Evolutionary conservation across 2,797 vertebrate genomes (phyloP).

Genomic region (Eleutherodactylus coqui): DNA sequence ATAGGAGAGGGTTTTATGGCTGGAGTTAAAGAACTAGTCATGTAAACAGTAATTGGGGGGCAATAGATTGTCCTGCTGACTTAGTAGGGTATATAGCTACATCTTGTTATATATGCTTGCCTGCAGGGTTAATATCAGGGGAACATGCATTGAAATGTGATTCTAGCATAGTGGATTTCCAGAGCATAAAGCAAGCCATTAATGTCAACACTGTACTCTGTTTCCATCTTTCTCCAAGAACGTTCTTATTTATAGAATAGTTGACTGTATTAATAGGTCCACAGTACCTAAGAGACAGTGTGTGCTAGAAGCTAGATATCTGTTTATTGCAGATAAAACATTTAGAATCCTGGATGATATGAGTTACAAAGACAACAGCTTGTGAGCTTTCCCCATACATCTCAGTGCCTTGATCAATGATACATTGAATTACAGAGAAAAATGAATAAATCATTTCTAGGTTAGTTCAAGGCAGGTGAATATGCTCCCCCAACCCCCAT

Average conservation of each 20-base stretch:
- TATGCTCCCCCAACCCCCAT: background rate
- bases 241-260: constrained; percentile 58
- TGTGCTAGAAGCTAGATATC: constrained; percentile 35
- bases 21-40: background rate
- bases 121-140: constrained; percentile 26
- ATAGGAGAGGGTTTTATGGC: background rate
- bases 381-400: constrained; percentile 42
- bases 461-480: constrained; percentile 8
- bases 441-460: constrained; percentile 46
- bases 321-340: constrained; percentile 52
- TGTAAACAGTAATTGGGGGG: background rate
- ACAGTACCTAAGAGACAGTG: constrained; percentile 52
- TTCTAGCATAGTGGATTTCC: constrained; percentile 42
- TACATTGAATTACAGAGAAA: constrained; percentile 26
- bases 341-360: constrained; percentile 42
- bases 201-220: constrained; percentile 55
- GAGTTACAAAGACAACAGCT: constrained; percentile 52
- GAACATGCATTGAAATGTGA: constrained; percentile 48
- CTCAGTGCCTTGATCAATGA: constrained; percentile 49
- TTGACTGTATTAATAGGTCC: constrained; percentile 59
- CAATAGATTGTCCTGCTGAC: constrained; percentile 18
- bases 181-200: constrained; percentile 56
- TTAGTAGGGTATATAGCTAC: background rate
- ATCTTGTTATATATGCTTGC: constrained; percentile 6
- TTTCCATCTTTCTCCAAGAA: constrained; percentile 52